Evolutionary conservation across 2,113 vertebrate genomes (phyloP).

Genomic region (Zingel zingel): DNA sequence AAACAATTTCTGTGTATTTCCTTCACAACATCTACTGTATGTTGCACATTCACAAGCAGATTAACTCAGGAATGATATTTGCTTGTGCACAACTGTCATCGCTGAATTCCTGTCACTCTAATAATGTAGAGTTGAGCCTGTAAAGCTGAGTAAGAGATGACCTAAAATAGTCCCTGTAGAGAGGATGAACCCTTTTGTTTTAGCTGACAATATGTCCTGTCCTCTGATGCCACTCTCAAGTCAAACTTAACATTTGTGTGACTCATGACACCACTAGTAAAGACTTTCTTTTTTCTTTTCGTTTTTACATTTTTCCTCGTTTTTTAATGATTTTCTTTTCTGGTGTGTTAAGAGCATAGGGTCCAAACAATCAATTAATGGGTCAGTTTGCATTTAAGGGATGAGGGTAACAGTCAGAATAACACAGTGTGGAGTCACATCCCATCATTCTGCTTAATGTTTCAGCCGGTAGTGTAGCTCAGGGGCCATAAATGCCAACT

Average conservation of each 20-base stretch:
- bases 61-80: not conserved
- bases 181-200: slow-evolving; percentile 8
- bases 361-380: not conserved
- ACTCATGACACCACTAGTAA: not conserved
- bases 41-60: not conserved
- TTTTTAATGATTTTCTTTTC: not conserved
- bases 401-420: slow-evolving; percentile 8
- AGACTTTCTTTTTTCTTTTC: no score
- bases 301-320: no score
- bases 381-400: slow-evolving; percentile 8
- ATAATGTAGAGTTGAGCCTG: not conserved
- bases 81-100: not conserved
- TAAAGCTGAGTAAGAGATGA: not conserved
- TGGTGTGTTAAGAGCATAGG: not conserved
- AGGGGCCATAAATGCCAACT: slow-evolving; percentile 1
- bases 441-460: slow-evolving; percentile 7
- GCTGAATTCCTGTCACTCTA: no score
- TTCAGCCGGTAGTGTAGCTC: slow-evolving; percentile 7
- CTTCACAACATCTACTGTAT: not conserved
- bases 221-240: not conserved
- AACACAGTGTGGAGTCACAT: slow-evolving; percentile 27
- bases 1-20: not conserved
- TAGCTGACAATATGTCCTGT: not conserved
- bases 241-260: no score
- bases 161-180: not conserved